Evolutionary conservation across 2,113 vertebrate species (phyloP).

Genomic region (Anolis sagrei): DNA sequence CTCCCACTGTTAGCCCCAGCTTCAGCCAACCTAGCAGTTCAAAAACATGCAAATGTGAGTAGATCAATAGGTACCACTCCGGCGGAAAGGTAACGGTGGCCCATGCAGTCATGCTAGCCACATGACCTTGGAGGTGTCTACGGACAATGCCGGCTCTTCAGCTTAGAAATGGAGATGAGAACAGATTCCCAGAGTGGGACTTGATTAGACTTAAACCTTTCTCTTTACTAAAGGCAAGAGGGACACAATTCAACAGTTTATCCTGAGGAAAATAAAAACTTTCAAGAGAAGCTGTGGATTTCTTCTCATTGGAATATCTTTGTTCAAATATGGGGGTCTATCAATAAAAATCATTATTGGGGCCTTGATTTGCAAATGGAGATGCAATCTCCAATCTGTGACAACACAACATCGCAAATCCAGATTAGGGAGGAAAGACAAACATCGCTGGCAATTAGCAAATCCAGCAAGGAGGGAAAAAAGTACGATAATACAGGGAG

Average conservation of each 20-base stretch:
- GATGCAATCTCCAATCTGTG: slow-evolving; percentile 59
- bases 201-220: too few species aligned
- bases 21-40: too few species aligned
- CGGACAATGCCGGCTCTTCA: too few species aligned
- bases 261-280: slow-evolving; percentile 6
- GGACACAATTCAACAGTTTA: background rate
- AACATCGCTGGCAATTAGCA: slow-evolving; percentile 45
- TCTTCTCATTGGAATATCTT: slow-evolving; percentile 19
- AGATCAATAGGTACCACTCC: too few species aligned
- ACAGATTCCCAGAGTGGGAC: too few species aligned
- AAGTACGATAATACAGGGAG: slow-evolving; percentile 36
- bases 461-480: slow-evolving; percentile 40
- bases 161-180: too few species aligned
- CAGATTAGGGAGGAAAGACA: slow-evolving; percentile 9
- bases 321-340: slow-evolving; percentile 17
- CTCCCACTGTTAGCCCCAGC: too few species aligned
- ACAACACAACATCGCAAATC: slow-evolving; percentile 66
- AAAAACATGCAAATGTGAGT: too few species aligned
- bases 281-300: fast-evolving
- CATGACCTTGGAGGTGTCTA: too few species aligned
- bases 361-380: slow-evolving; percentile 18
- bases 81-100: too few species aligned
- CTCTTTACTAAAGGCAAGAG: too few species aligned
- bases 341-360: slow-evolving; percentile 33
- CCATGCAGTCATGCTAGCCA: too few species aligned